Evolutionary conservation across 2,113 vertebrate genomes (phyloP).

Genomic region (Sterrhoptilus dennistouni): DNA sequence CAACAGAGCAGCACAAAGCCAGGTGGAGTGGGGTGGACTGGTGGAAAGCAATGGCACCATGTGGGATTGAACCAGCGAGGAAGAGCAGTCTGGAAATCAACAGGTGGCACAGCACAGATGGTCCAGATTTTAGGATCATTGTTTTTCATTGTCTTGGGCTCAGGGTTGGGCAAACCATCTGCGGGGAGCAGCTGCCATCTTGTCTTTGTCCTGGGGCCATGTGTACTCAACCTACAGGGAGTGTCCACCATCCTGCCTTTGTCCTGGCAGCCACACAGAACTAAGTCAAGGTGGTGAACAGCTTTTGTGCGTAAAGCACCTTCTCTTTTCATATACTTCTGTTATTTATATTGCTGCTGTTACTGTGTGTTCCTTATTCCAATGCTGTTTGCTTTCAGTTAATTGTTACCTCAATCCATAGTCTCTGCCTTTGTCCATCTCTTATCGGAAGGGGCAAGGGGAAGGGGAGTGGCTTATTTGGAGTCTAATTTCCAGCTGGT

Average conservation of each 20-base stretch:
- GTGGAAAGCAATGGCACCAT: background rate
- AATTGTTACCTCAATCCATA: background rate
- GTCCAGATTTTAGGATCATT: background rate
- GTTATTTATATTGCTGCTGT: background rate
- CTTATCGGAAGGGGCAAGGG: rapidly evolving
- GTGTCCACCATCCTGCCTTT: background rate
- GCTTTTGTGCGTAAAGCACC: background rate
- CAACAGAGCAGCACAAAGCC: background rate
- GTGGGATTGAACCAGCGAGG: rapidly evolving
- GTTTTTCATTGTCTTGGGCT: background rate
- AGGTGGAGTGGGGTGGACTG: rapidly evolving
- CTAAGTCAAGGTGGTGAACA: background rate
- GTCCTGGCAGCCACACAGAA: rapidly evolving
- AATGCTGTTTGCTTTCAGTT: background rate
- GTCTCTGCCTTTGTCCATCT: background rate
- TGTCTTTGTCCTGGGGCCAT: background rate
- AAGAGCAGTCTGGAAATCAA: rapidly evolving
- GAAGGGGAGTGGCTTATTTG: background rate
- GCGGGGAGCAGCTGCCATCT: rapidly evolving
- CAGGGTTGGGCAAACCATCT: too few species aligned
- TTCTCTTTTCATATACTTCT: background rate
- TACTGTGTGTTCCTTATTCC: background rate
- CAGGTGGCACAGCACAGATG: background rate
- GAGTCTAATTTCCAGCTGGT: background rate
- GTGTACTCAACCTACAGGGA: background rate